Evolutionary conservation across 2,888 invertebrate genomes (phyloP).

Genomic region (Polyommatus iphigenia): DNA sequence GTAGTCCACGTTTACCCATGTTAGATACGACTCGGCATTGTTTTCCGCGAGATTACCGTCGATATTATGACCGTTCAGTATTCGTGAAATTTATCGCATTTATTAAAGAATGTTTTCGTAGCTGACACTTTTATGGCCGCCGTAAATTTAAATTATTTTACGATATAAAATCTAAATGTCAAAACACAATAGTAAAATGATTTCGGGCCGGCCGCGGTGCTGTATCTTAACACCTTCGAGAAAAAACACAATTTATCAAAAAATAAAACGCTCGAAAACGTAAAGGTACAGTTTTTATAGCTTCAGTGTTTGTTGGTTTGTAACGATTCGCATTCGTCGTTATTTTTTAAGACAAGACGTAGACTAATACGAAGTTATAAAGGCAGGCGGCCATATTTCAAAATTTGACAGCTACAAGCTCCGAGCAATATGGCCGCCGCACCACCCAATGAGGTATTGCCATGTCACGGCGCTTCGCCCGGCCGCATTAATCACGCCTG

Average conservation of each 20-base stretch:
- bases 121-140: constrained; percentile 63
- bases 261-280: constrained; percentile 53
- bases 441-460: constrained; percentile 78
- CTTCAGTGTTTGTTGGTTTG: constrained; percentile 43
- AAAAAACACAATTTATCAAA: constrained; percentile 65
- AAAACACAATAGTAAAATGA: constrained; percentile 67
- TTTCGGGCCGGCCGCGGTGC: constrained; percentile 52
- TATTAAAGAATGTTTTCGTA: constrained; percentile 41
- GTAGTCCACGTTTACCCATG: constrained; percentile 24
- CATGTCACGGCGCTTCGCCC: constrained; percentile 68
- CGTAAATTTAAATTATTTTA: constrained; percentile 60
- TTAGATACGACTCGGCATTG: constrained; percentile 34
- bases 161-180: constrained; percentile 51
- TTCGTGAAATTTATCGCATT: constrained; percentile 31
- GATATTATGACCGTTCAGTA: constrained; percentile 31
- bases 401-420: constrained; percentile 79
- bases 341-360: constrained; percentile 73
- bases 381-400: constrained; percentile 73
- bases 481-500: constrained; percentile 76
- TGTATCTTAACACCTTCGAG: constrained; percentile 68
- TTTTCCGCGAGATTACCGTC: constrained; percentile 23
- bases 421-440: constrained; percentile 77
- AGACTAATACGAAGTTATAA: constrained; percentile 62
- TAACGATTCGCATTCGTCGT: constrained; percentile 59
- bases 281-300: constrained; percentile 41